These are phyloP conservation scores for Ips typographus DNA, from an alignment of 1,140 invertebrate genomes.

Conservation along the genomic window DNA sequence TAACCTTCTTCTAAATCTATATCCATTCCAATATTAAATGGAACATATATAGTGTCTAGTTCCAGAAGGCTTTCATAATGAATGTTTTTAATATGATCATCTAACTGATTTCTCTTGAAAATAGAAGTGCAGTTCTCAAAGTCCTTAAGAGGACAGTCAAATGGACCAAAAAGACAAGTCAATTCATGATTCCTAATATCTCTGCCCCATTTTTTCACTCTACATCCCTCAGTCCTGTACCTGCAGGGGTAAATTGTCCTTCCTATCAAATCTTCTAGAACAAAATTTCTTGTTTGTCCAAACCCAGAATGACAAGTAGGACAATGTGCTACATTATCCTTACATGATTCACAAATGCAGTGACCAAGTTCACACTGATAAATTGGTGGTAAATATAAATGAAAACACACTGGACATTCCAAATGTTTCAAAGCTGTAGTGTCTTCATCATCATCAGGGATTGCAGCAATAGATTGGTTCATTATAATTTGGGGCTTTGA, in stretches of 20 bases:
- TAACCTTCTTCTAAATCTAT: constrained; percentile 29
- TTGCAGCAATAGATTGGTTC: neutral
- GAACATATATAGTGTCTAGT: constrained; percentile 27
- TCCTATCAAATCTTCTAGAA: neutral
- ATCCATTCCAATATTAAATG: constrained; percentile 18
- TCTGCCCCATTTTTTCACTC: neutral
- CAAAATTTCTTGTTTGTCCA: neutral
- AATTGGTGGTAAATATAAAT: constrained; percentile 73
- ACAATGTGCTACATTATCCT: constrained; percentile 57
- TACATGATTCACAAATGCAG: constrained; percentile 71
- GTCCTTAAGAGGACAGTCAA: constrained; percentile 36
- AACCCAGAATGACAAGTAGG: neutral
- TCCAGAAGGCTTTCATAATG: constrained; percentile 37
- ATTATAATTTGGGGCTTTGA: neutral
- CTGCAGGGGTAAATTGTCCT: neutral
- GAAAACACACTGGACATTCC: constrained; percentile 58
- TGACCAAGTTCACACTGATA: constrained; percentile 76
- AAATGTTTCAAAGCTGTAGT: neutral
- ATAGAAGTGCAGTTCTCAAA: constrained; percentile 14
- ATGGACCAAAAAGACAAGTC: constrained; percentile 25
- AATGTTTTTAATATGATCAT: constrained; percentile 22
- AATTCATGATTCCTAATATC: constrained; percentile 31
- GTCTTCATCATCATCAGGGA: neutral
- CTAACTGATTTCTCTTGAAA: constrained; percentile 12
- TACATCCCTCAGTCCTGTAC: neutral